Conservation (phyloP, 2,888 invertebrate species). For the Oegoconia quadripuncta region DNA sequence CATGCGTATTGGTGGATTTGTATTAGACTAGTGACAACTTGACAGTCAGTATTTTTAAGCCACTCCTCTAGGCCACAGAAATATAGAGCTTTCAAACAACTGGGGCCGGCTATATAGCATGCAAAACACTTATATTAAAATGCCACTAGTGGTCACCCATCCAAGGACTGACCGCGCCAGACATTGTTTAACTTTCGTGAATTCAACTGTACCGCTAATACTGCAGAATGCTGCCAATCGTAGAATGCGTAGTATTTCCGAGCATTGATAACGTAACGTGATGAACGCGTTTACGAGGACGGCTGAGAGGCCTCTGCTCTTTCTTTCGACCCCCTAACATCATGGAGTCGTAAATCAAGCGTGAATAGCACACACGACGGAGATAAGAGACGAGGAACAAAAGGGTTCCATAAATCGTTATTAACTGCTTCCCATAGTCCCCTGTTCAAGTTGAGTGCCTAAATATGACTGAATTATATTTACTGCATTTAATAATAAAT, state of each 20-base stretch:
- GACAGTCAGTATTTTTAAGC: too few species aligned
- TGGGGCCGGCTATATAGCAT: too few species aligned
- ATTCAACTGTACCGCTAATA: too few species aligned
- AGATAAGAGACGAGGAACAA: slow-evolving; percentile 72
- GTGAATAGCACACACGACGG: slow-evolving; percentile 64
- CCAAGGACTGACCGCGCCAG: too few species aligned
- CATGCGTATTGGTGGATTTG: too few species aligned
- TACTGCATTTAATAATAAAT: slow-evolving; percentile 6
- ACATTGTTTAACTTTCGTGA: too few species aligned
- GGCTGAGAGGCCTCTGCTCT: slow-evolving; percentile 39
- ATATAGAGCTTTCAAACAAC: too few species aligned
- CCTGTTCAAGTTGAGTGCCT: slow-evolving; percentile 50
- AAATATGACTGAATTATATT: slow-evolving; percentile 14
- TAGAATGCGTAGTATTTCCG: slow-evolving; percentile 9
- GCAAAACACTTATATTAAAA: too few species aligned
- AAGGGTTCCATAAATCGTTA: slow-evolving; percentile 75
- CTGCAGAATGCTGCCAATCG: too few species aligned
- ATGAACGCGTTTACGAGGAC: slow-evolving; percentile 25
- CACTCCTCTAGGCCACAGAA: too few species aligned
- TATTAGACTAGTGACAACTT: too few species aligned
- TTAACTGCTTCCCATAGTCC: slow-evolving; percentile 60
- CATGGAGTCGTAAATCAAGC: slow-evolving; percentile 62
- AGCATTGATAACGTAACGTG: slow-evolving; percentile 5
- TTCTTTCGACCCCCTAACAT: slow-evolving; percentile 46
- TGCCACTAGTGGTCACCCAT: too few species aligned